These are phyloP conservation scores for Nematopogon swammerdamellus DNA, from an alignment of 2,888 invertebrate species.

Conservation along the genomic window DNA sequence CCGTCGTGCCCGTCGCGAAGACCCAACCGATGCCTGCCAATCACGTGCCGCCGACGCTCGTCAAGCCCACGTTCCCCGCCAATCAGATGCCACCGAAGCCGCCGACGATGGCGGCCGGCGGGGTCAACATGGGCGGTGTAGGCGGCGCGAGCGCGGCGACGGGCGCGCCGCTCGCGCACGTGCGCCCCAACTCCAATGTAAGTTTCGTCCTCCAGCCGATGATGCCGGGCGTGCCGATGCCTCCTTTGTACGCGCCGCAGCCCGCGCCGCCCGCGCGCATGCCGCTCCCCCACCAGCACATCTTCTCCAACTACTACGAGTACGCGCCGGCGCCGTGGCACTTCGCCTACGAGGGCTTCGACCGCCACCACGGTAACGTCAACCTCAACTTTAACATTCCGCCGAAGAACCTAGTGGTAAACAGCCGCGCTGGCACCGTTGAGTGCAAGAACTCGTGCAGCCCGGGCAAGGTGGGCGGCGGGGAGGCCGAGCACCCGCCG, in stretches of 20 bases:
- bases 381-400: constrained; percentile 43
- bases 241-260: constrained; percentile 23
- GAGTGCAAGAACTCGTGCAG: constrained; percentile 27
- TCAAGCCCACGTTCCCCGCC: constrained; percentile 8
- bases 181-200: constrained; percentile 36
- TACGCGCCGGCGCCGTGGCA: constrained; percentile 42
- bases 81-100: not conserved
- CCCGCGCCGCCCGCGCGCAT: constrained; percentile 21
- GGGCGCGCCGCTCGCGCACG: constrained; percentile 11
- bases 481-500: constrained; percentile 24
- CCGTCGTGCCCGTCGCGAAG: constrained; percentile 12
- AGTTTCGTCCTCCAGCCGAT: constrained; percentile 44
- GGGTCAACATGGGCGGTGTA: not conserved
- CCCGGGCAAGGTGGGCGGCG: constrained; percentile 14
- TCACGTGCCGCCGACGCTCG: constrained; percentile 18
- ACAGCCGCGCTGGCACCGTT: constrained; percentile 24
- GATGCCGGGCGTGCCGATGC: constrained; percentile 25
- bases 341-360: constrained; percentile 37
- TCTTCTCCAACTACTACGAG: constrained; percentile 39
- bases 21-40: constrained; percentile 18
- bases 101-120: not conserved
- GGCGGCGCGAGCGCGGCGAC: constrained; percentile 11
- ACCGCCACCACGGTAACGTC: constrained; percentile 32
- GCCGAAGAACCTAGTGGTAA: constrained; percentile 39
- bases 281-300: constrained; percentile 18